Base-by-base conservation (phyloP, 2,888 invertebrate genomes). In the Tortrix viridana region DNA sequence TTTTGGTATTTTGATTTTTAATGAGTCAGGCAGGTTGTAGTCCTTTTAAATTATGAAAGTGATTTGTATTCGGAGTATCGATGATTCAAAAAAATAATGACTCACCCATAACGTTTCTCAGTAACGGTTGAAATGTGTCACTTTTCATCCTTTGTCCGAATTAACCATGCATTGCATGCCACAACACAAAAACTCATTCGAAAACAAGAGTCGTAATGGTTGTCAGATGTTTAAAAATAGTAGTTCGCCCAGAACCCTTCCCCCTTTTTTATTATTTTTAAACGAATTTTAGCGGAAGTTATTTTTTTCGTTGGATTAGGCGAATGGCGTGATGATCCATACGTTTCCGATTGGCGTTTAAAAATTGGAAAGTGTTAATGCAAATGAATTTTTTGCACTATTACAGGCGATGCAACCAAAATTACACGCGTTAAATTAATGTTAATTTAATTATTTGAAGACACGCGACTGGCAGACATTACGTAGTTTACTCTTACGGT, bases 331-430 rank as follows among this genome's bases (percentile, higher is more conserved):
- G 61, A 46, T 60, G 20, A 38, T 58, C 47, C 59, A 64, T 54
- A 60, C 37, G 60, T 43, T 70, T 67, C 67, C 67, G 60, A 49
- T 47, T 22, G 18, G 46, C 54, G 38, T 46, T 68, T 61, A 55
- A 44, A 50, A 55, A 61, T 64, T 66, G 65, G 64, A 69, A 67
- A 67, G 68, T 68, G 62, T 48, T 32, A 55, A 23, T 46, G 47
- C 23, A 57, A 65, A 59, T 50, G 12, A 47, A 16, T 60, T 60
- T 59, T 66, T 53, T 60, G 22, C 38, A 49, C 48, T 47, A 54
- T 41, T 53, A 18, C 38, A 53, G 48, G 16, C n/a, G 47, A 53
- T 48, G 55, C 32, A 32, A 9, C 26, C 14, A 38, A 50, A 37
- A 55, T 59, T 41, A 56, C 63, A 47, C 46, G 16, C 26, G 41